A percentile compares a stretch with the other conserved stretches of the same genome.
Conservation (phyloP, 2,888 invertebrate genomes). For the Harpalus rubripes region DNA sequence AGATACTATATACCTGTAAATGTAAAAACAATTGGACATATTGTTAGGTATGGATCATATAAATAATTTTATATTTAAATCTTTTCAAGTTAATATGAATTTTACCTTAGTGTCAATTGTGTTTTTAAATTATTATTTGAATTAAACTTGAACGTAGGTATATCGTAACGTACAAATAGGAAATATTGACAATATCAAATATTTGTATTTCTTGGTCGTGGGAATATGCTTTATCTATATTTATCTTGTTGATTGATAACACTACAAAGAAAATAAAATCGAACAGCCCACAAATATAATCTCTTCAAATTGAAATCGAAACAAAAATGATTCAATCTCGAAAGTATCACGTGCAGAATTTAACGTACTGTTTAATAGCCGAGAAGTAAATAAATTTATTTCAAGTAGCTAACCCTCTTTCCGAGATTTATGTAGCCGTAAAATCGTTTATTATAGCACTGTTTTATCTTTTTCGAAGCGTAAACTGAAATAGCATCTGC, state of each 20-base stretch:
- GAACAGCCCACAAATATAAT: too few species aligned
- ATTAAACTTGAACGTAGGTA: too few species aligned
- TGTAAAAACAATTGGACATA: too few species aligned
- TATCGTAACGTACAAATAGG: conserved; percentile 7
- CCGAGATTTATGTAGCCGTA: conserved; percentile 35
- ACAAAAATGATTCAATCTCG: conserved; percentile 7
- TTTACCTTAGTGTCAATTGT: too few species aligned
- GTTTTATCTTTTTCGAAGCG: conserved; percentile 35
- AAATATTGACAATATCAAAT: conserved; percentile 41
- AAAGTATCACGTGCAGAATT: conserved; percentile 4
- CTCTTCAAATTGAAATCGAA: neutral
- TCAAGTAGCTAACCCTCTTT: conserved; percentile 20
- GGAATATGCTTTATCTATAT: conserved; percentile 5
- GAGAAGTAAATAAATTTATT: conserved; percentile 36
- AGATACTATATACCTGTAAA: too few species aligned
- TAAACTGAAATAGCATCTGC: conserved; percentile 47
- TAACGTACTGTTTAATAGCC: neutral
- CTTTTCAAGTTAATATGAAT: too few species aligned
- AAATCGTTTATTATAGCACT: conserved; percentile 42
- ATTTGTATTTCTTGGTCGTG: conserved; percentile 27
- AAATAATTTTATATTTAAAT: too few species aligned
- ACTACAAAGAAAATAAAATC: conserved; percentile 5
- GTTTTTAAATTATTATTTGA: too few species aligned
- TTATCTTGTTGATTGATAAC: conserved; percentile 27
- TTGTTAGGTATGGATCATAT: too few species aligned